Percentiles rank a stretch among this genome's conserved stretches.
Conservation (phyloP, 2,797 vertebrate species). For the Tapirus indicus region DNA sequence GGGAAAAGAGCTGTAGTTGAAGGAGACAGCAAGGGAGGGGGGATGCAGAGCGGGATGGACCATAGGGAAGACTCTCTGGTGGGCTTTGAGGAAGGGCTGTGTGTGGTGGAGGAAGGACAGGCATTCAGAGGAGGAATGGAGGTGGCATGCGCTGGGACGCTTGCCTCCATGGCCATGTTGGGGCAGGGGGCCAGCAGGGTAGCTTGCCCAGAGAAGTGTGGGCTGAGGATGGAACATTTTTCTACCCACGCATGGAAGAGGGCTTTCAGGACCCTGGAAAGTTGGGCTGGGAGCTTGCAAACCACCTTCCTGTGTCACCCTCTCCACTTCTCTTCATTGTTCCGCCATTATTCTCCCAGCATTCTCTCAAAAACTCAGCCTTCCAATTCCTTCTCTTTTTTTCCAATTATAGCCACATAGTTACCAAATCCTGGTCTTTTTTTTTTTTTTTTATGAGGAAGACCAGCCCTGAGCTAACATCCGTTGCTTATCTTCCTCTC, state of each 20-base stretch:
- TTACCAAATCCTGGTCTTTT: neutral
- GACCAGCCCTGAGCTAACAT: no score
- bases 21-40: neutral
- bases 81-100: neutral
- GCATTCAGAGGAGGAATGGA: no score
- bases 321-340: neutral
- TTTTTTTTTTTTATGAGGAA: neutral
- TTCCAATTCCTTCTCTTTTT: neutral
- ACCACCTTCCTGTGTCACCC: neutral
- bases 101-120: neutral
- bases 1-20: neutral
- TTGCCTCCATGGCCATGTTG: neutral
- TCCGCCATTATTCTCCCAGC: neutral
- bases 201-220: neutral
- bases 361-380: neutral
- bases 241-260: rapidly evolving
- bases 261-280: neutral
- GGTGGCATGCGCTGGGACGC: rapidly evolving
- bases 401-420: neutral
- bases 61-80: neutral
- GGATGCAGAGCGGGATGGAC: rapidly evolving
- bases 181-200: rapidly evolving
- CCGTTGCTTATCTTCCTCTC: no score
- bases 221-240: rapidly evolving
- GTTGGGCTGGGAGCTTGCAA: neutral